Conservation (phyloP, 2,113 vertebrate species). For the Dipodomys spectabilis region DNA sequence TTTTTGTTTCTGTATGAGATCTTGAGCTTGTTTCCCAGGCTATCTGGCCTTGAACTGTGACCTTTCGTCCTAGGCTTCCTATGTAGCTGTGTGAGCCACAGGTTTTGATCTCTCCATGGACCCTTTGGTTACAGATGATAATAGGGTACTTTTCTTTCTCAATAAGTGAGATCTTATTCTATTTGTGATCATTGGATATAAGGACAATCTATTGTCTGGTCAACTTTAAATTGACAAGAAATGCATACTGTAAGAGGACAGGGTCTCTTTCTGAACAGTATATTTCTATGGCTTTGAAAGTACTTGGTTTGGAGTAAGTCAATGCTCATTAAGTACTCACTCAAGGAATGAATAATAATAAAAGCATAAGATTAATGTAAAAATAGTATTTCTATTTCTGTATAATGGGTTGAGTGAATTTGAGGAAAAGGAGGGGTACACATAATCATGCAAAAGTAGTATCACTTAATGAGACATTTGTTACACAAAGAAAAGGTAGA, state of each 20-base stretch:
- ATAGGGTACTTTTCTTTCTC: not conserved
- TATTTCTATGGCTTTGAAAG: not conserved
- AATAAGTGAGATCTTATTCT: constrained; percentile 8
- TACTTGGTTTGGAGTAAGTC: not conserved
- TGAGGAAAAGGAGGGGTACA: not conserved
- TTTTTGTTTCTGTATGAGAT: too few relatives aligned
- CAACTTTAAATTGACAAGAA: not conserved
- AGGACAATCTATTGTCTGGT: not conserved
- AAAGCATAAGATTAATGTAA: not conserved
- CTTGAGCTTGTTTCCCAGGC: too few relatives aligned
- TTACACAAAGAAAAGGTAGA: not conserved
- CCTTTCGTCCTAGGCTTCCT: too few relatives aligned
- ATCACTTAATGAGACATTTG: not conserved
- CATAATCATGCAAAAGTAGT: not conserved
- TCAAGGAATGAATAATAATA: not conserved
- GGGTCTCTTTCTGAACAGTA: not conserved
- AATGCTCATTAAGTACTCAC: not conserved
- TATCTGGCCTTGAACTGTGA: too few relatives aligned
- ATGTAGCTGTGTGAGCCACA: too few relatives aligned
- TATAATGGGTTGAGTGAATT: not conserved
- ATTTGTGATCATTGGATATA: not conserved
- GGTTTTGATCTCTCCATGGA: not conserved
- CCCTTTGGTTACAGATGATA: not conserved
- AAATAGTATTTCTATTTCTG: not conserved
- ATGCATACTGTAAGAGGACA: not conserved